Conservation (phyloP, 2,888 invertebrate species). For the Tenodera sinensis region DNA sequence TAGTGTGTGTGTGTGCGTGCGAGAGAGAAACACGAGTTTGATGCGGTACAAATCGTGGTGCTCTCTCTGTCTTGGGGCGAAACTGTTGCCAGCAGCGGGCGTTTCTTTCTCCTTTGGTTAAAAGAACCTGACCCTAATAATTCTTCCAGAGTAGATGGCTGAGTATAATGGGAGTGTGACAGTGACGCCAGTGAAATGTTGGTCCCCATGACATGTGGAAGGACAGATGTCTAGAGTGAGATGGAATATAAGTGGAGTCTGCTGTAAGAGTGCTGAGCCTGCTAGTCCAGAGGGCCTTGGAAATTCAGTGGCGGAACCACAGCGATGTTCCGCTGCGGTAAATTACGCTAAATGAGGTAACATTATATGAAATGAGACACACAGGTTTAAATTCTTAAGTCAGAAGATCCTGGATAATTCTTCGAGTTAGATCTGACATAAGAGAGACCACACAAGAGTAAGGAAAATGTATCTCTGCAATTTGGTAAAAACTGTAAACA, state of each 20-base stretch:
- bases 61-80: background rate
- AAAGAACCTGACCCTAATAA: slow-evolving; percentile 41
- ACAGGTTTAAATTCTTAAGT: no score
- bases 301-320: background rate
- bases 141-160: slow-evolving; percentile 40
- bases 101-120: slow-evolving; percentile 19
- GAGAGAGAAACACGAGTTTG: background rate
- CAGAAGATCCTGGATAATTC: no score
- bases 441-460: no score
- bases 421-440: no score
- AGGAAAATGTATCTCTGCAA: no score
- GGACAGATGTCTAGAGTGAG: slow-evolving; percentile 28
- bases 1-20: no score
- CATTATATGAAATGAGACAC: no score
- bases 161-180: slow-evolving; percentile 38
- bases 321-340: background rate
- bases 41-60: background rate
- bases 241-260: slow-evolving; percentile 18
- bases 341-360: no score
- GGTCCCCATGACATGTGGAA: slow-evolving; percentile 27
- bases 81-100: slow-evolving; percentile 14
- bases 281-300: background rate
- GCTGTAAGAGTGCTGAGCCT: slow-evolving; percentile 20
- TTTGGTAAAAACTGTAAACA: no score
- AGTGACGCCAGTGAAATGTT: slow-evolving; percentile 30